Conservation (phyloP, 2,113 vertebrate species). For the Stomatorhinus ivindoensis region DNA sequence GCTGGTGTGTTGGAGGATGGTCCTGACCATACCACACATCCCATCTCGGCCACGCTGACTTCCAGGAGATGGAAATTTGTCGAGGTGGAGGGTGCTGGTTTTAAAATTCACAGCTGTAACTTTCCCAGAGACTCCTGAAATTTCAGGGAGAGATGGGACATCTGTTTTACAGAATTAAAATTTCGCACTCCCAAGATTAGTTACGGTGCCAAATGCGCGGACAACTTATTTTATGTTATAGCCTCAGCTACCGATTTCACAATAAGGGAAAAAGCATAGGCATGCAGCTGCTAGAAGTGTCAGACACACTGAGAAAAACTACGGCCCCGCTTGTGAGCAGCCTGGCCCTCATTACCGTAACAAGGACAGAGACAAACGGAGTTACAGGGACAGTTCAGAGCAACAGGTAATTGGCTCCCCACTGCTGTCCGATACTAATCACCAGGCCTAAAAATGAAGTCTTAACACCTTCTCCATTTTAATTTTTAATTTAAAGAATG, state of each 20-base stretch:
- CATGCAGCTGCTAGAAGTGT: background rate
- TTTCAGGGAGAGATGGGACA: background rate
- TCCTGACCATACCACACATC: background rate
- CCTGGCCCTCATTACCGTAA: background rate
- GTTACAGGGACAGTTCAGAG: background rate
- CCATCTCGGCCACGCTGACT: background rate
- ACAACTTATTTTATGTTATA: background rate
- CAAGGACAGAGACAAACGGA: background rate
- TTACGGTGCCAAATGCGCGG: background rate
- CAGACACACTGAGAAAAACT: background rate
- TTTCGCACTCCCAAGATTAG: background rate
- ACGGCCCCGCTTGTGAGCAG: background rate
- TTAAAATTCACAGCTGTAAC: background rate
- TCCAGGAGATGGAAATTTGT: background rate
- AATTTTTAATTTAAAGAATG: slow-evolving; percentile 44
- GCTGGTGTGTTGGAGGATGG: background rate
- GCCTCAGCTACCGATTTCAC: background rate
- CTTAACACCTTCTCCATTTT: slow-evolving; percentile 26
- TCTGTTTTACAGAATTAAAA: background rate
- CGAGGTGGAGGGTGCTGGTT: background rate
- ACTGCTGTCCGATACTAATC: slow-evolving; percentile 40
- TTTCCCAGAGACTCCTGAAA: background rate
- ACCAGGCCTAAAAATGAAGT: slow-evolving; percentile 38
- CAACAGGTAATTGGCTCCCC: slow-evolving; percentile 46
- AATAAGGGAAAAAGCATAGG: background rate